Percentiles rank a stretch among this genome's conserved stretches.
These are phyloP conservation scores for Cynocephalus volans DNA, from an alignment of 2,113 vertebrate genomes.

Conservation along the genomic window DNA sequence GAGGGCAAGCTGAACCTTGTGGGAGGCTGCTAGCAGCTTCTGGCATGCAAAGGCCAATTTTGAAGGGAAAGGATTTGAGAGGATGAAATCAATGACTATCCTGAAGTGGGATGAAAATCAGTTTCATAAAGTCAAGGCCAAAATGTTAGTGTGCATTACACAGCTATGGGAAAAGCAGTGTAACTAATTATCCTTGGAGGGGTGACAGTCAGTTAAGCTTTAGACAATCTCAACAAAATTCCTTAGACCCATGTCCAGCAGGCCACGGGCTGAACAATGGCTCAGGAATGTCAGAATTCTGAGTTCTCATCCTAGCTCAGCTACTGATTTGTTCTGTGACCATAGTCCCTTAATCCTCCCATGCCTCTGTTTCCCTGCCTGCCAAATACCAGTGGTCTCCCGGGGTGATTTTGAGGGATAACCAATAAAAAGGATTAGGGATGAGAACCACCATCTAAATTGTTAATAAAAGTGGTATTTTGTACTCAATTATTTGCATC, in stretches of 20 bases:
- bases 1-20: not conserved
- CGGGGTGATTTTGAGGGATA: slow-evolving; percentile 72
- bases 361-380: slow-evolving; percentile 69
- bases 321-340: slow-evolving; percentile 21
- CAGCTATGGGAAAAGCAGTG: slow-evolving; percentile 61
- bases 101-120: slow-evolving; percentile 41
- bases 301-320: slow-evolving; percentile 26
- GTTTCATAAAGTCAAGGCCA: slow-evolving; percentile 62
- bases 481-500: slow-evolving; percentile 76
- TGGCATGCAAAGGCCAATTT: not conserved
- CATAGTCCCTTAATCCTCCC: not conserved
- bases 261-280: slow-evolving; percentile 57
- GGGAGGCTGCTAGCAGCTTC: not conserved
- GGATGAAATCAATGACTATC: not conserved
- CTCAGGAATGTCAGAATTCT: slow-evolving; percentile 70
- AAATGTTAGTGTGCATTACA: not conserved
- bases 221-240: slow-evolving; percentile 52
- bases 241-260: slow-evolving; percentile 17
- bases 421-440: slow-evolving; percentile 79
- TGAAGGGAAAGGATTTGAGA: slow-evolving; percentile 22
- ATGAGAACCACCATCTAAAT: slow-evolving; percentile 52
- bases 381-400: slow-evolving; percentile 74
- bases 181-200: slow-evolving; percentile 68
- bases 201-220: slow-evolving; percentile 52
- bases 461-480: slow-evolving; percentile 83